Conservation (phyloP, 2,113 vertebrate genomes). For the Rhynchomys soricoides region DNA sequence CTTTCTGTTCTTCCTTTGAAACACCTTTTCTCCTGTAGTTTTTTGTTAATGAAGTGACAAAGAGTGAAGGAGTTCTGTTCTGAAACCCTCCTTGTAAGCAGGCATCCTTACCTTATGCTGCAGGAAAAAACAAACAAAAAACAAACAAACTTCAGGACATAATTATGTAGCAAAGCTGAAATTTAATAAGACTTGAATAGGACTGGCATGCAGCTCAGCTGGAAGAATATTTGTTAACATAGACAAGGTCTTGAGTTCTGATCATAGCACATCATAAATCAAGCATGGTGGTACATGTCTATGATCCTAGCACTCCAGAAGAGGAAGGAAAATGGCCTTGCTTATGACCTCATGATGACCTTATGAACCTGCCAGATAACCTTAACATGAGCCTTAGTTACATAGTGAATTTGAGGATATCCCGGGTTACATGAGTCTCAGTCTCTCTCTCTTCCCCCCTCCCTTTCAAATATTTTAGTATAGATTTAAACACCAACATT, state of each 20-base stretch:
- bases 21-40: background rate
- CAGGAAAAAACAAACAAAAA: too few species aligned
- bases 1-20: conserved; percentile 14
- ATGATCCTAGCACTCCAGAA: too few species aligned
- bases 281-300: background rate
- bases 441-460: too few species aligned
- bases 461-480: background rate
- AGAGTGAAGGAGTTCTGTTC: background rate
- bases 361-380: too few species aligned
- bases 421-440: too few species aligned
- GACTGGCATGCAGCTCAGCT: background rate
- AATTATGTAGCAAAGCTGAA: background rate
- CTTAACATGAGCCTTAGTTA: background rate
- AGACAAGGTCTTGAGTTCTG: too few species aligned
- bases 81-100: background rate
- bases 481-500: background rate
- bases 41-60: background rate
- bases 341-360: background rate
- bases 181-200: background rate
- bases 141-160: background rate
- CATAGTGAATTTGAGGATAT: background rate
- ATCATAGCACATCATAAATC: background rate
- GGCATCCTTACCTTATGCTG: background rate
- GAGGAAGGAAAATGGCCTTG: background rate
- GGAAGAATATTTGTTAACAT: background rate